phyloP scores from a whole-genome alignment of 2,797 vertebrate species.

The Perdix hodgsoniae region DNA sequence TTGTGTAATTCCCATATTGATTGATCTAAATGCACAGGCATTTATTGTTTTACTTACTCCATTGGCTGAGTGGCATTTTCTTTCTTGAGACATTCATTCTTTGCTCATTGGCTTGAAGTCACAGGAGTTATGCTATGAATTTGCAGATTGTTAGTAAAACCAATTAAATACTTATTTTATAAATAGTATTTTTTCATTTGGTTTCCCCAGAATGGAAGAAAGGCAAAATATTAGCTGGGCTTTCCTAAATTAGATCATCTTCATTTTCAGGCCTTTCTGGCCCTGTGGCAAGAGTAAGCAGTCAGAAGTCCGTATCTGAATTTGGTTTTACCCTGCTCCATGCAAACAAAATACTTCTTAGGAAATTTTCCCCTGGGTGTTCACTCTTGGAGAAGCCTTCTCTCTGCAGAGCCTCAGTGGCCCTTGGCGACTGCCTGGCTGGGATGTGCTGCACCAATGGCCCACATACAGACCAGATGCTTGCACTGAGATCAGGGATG shows the following conservation, averaged over 20 bases:
- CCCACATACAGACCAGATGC: neutral
- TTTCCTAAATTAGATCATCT: slow-evolving; percentile 17
- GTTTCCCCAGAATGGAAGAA: slow-evolving; percentile 7
- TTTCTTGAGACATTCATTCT: neutral
- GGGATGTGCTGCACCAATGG: neutral
- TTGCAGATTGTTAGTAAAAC: neutral
- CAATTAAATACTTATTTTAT: neutral
- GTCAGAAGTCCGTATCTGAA: neutral
- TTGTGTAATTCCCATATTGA: slow-evolving; percentile 6
- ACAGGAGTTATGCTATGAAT: neutral
- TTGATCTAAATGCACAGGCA: slow-evolving; percentile 20
- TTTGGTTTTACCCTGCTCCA: neutral
- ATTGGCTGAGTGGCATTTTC: slow-evolving; percentile 45
- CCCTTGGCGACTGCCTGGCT: neutral
- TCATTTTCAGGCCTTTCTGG: neutral
- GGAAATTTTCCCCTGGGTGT: neutral
- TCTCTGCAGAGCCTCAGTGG: neutral
- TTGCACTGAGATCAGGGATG: too few species aligned
- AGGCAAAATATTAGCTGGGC: neutral
- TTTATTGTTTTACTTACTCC: slow-evolving; percentile 23
- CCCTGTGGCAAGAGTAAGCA: neutral
- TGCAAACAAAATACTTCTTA: neutral
- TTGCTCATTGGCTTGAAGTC: neutral
- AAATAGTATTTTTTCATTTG: slow-evolving; percentile 5
- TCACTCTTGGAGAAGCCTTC: neutral